Conservation (phyloP, 2,797 vertebrate species). For the Poliocrania exsul region DNA sequence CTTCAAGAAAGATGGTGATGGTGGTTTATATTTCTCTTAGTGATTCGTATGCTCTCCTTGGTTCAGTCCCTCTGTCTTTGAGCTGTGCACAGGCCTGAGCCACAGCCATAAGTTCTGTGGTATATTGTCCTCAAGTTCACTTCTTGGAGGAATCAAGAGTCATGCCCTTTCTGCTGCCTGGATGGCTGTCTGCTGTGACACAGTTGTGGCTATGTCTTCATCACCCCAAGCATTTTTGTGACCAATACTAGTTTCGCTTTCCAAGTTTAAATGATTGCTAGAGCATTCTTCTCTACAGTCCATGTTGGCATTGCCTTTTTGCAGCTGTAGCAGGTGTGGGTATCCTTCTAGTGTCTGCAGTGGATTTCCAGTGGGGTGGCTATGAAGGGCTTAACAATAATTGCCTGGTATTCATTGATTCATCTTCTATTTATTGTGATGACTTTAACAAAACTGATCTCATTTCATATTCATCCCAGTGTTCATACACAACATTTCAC, state of each 20-base stretch:
- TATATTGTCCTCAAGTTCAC: not conserved
- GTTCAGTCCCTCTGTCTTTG: not conserved
- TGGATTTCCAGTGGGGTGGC: not conserved
- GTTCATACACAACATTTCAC: not conserved
- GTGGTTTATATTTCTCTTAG: not conserved
- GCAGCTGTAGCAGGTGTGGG: not conserved
- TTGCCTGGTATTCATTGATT: not conserved
- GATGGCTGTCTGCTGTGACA: not conserved
- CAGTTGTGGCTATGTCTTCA: not conserved
- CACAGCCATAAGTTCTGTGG: rapidly evolving
- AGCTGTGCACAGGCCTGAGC: not conserved
- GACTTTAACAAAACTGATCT: not conserved
- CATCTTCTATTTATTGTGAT: not conserved
- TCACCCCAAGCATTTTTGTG: not conserved
- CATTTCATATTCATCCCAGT: not conserved
- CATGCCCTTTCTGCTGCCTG: not conserved
- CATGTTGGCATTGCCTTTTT: not conserved
- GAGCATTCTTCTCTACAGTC: not conserved
- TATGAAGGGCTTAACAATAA: not conserved
- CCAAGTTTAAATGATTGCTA: not conserved
- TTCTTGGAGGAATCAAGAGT: not conserved
- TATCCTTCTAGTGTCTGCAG: not conserved
- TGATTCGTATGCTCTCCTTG: not conserved
- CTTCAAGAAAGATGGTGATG: not conserved
- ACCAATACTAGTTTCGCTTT: not conserved